These are phyloP conservation scores for Hiodon tergisus DNA, from an alignment of 2,113 vertebrate genomes.

Conservation along the genomic window DNA sequence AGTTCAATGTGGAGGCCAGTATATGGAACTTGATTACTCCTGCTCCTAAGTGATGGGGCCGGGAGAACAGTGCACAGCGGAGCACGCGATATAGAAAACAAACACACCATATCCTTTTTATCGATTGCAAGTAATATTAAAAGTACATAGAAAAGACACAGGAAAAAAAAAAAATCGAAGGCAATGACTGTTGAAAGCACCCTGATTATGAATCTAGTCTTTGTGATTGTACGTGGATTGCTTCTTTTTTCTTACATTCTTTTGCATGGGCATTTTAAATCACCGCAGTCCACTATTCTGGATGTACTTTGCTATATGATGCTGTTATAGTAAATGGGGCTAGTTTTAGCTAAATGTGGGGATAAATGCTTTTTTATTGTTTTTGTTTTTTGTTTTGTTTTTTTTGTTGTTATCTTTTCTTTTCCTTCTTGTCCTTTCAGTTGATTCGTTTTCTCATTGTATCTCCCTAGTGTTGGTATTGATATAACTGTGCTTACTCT, in stretches of 20 bases:
- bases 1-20: constrained; percentile 5
- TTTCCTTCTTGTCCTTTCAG: constrained; percentile 7
- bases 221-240: constrained; percentile 47
- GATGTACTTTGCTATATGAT: constrained; percentile 39
- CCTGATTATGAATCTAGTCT: constrained; percentile 38
- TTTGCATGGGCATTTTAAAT: constrained; percentile 63
- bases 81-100: constrained; percentile 33
- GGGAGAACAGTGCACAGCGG: constrained; percentile 27
- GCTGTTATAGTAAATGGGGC: constrained; percentile 37
- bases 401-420: background rate
- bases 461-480: constrained; percentile 48
- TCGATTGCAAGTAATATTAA: constrained; percentile 34
- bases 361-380: constrained; percentile 39
- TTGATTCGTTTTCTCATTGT: constrained; percentile 29
- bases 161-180: constrained; percentile 51
- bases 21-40: constrained; percentile 7
- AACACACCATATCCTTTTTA: constrained; percentile 44
- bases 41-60: constrained; percentile 3
- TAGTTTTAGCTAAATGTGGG: constrained; percentile 37
- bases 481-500: constrained; percentile 48
- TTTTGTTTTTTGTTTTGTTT: constrained; percentile 27
- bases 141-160: constrained; percentile 39
- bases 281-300: constrained; percentile 43
- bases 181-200: constrained; percentile 73
- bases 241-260: constrained; percentile 22